phyloP scores from a whole-genome alignment of 64 coral and sea anemone genomes.

The Montipora efflorescens region DNA sequence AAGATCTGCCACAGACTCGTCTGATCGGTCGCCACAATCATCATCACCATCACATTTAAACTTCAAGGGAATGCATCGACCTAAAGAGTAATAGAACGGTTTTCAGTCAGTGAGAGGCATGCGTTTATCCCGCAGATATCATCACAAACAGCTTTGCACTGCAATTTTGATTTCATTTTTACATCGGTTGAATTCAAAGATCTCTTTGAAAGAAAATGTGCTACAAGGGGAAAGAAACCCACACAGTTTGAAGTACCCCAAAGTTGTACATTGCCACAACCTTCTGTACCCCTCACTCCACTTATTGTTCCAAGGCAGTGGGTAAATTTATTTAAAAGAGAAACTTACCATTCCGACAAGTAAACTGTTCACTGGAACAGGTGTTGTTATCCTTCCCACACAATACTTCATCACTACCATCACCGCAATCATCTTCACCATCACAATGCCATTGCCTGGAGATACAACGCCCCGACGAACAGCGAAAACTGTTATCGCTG shows the following conservation, averaged over 20 bases:
- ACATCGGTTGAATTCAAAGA: no score
- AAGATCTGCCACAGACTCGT: slow-evolving; percentile 39
- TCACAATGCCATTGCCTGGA: slow-evolving; percentile 77
- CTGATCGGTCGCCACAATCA: slow-evolving; percentile 72
- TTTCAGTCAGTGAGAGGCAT: not conserved
- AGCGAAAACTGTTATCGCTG: slow-evolving; percentile 8
- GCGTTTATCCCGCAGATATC: no score
- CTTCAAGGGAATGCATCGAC: slow-evolving; percentile 50
- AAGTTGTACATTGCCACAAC: not conserved
- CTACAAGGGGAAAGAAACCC: no score
- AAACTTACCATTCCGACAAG: slow-evolving; percentile 62
- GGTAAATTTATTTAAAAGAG: no score
- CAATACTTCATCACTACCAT: slow-evolving; percentile 45
- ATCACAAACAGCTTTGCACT: no score
- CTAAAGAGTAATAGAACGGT: not conserved
- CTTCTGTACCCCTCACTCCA: not conserved
- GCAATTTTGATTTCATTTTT: no score
- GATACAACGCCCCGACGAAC: slow-evolving; percentile 67
- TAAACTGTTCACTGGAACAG: slow-evolving; percentile 27
- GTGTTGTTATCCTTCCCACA: slow-evolving; percentile 7
- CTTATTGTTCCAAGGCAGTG: not conserved
- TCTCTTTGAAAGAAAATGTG: no score
- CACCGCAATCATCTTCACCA: slow-evolving; percentile 81
- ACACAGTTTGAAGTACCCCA: no score
- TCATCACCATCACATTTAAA: slow-evolving; percentile 80